Percentiles rank a stretch among this genome's conserved stretches.
Conservation (phyloP, 2,888 invertebrate species). For the Caenorhabditis zanzibari region DNA sequence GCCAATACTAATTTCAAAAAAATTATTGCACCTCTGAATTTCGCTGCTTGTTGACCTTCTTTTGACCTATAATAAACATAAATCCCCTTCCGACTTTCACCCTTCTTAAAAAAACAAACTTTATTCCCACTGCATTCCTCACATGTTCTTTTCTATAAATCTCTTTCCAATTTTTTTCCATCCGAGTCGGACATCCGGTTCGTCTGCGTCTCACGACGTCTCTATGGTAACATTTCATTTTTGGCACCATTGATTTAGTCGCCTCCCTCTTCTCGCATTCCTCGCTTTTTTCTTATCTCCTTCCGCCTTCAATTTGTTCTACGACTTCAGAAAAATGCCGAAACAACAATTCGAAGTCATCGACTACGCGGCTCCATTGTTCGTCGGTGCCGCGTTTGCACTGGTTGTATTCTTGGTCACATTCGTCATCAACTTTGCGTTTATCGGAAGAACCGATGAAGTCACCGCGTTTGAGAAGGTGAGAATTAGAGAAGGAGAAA, state of each 20-base stretch:
- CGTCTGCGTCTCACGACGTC: constrained; percentile 51
- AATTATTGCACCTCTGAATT: no score
- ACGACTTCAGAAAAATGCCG: constrained; percentile 57
- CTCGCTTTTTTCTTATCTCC: no score
- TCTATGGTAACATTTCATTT: constrained; percentile 58
- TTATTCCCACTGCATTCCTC: neutral
- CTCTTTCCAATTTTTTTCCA: constrained; percentile 4
- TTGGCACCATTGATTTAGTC: constrained; percentile 45
- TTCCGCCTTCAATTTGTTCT: neutral
- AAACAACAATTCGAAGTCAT: constrained; percentile 65
- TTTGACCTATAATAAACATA: no score
- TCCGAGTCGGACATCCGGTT: constrained; percentile 47
- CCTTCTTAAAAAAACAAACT: neutral
- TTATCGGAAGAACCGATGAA: constrained; percentile 67
- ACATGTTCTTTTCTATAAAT: neutral
- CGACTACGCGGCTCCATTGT: constrained; percentile 63
- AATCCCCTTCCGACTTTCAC: no score
- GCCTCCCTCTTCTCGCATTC: neutral
- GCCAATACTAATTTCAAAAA: no score
- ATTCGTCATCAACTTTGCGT: constrained; percentile 68
- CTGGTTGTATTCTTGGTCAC: constrained; percentile 64
- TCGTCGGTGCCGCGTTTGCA: constrained; percentile 65
- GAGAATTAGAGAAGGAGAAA: neutral
- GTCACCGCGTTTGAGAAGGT: constrained; percentile 74
- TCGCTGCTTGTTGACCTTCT: no score